Conservation (phyloP, 2,888 invertebrate species). For the Calliphora vomitoria region DNA sequence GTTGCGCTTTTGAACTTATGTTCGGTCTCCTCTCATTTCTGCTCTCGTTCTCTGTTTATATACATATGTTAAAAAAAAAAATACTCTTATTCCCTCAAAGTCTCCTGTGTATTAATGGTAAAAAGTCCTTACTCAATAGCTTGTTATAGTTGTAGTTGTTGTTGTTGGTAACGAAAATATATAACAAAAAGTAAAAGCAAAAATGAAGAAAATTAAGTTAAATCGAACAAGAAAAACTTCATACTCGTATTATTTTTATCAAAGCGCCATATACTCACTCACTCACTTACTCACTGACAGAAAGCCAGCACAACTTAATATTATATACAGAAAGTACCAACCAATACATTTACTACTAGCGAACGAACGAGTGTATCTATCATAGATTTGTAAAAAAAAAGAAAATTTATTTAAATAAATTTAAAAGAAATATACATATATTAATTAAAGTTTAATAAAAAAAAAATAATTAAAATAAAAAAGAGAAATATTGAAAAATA, state of each 20-base stretch:
- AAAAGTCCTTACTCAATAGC: slow-evolving; percentile 52
- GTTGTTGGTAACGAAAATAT: slow-evolving; percentile 39
- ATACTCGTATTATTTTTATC: slow-evolving; percentile 29
- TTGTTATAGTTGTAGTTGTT: not conserved
- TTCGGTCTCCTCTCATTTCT: not conserved
- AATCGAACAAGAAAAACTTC: slow-evolving; percentile 53
- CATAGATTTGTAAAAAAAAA: slow-evolving; percentile 19
- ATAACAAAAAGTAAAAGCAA: slow-evolving; percentile 39
- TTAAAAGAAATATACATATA: too few species aligned
- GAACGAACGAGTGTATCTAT: slow-evolving; percentile 36
- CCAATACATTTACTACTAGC: slow-evolving; percentile 33
- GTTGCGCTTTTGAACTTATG: slow-evolving; percentile 26
- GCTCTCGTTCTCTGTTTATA: slow-evolving; percentile 34
- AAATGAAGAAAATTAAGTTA: slow-evolving; percentile 59
- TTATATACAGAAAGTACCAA: slow-evolving; percentile 53
- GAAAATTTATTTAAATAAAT: slow-evolving; percentile 36
- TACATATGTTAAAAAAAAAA: not conserved
- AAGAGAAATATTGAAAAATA: not conserved
- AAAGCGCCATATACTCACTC: slow-evolving; percentile 17
- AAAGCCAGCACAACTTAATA: slow-evolving; percentile 40
- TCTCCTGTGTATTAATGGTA: slow-evolving; percentile 18
- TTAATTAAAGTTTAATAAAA: not conserved
- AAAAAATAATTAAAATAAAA: not conserved
- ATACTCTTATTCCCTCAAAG: not conserved
- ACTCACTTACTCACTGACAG: slow-evolving; percentile 10